Evolutionary conservation across 2,888 invertebrate species (phyloP).

Genomic region (Troides aeacus): DNA sequence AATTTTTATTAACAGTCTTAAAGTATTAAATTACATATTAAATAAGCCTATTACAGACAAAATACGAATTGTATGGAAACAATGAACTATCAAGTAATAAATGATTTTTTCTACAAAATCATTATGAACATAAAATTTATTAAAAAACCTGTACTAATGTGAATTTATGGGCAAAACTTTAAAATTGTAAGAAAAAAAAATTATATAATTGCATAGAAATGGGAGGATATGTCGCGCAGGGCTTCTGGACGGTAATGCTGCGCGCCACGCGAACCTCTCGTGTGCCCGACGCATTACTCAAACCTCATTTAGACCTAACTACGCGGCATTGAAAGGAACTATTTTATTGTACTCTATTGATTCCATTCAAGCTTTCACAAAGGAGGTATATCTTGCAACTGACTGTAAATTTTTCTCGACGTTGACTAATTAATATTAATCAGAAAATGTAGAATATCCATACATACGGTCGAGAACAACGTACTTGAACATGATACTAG

Average conservation of each 20-base stretch:
- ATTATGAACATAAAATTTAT: not conserved
- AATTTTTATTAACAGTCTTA: too few species aligned
- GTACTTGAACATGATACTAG: too few species aligned
- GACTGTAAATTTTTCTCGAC: conserved; percentile 61
- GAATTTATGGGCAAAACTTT: not conserved
- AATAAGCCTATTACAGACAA: too few species aligned
- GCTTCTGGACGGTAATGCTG: conserved; percentile 44
- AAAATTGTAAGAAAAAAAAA: conserved; percentile 2
- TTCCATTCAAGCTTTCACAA: conserved; percentile 64
- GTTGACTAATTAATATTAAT: conserved; percentile 34
- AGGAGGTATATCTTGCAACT: conserved; percentile 56
- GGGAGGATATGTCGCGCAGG: conserved; percentile 35
- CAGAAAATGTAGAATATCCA: not conserved
- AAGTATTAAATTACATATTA: too few species aligned
- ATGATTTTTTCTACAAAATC: too few species aligned
- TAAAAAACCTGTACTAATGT: not conserved
- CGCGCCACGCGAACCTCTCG: conserved; percentile 69
- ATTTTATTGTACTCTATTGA: conserved; percentile 78
- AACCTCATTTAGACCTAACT: conserved; percentile 77
- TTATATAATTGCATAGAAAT: conserved; percentile 35
- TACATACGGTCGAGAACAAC: too few species aligned
- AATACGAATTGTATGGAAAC: too few species aligned
- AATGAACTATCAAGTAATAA: too few species aligned
- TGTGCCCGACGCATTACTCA: conserved; percentile 73
- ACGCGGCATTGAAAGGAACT: conserved; percentile 71